Evolutionary conservation across 2,888 invertebrate genomes (phyloP).

Genomic region (Mesochorus sp.): DNA sequence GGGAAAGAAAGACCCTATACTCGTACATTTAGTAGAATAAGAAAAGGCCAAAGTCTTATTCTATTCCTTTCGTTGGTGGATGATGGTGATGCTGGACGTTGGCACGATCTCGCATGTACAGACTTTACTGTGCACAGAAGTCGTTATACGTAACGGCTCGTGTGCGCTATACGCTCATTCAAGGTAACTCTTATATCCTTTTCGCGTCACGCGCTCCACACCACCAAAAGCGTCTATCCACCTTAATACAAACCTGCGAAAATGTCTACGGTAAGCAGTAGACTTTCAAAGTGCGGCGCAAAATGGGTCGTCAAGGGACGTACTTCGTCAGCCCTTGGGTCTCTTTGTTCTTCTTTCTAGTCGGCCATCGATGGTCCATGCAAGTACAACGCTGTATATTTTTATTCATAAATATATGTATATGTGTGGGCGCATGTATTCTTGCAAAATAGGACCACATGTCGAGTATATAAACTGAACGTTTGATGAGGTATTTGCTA

Average conservation of each 20-base stretch:
- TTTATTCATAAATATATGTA: neutral
- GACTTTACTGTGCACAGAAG: slow-evolving; percentile 26
- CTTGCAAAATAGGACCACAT: too few species aligned
- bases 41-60: slow-evolving; percentile 20
- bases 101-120: neutral
- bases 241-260: slow-evolving; percentile 31
- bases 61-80: slow-evolving; percentile 18
- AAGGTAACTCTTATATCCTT: slow-evolving; percentile 37
- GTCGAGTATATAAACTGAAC: too few species aligned
- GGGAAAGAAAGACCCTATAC: neutral
- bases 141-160: slow-evolving; percentile 61
- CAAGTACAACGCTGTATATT: neutral
- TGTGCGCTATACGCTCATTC: slow-evolving; percentile 50
- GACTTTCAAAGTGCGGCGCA: slow-evolving; percentile 61
- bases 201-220: slow-evolving; percentile 6
- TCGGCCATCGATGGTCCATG: neutral
- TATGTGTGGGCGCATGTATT: too few species aligned
- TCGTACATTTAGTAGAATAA: slow-evolving; percentile 8
- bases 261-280: slow-evolving; percentile 61
- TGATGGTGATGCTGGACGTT: slow-evolving; percentile 26
- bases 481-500: too few species aligned
- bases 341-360: slow-evolving; percentile 30
- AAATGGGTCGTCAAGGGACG: slow-evolving; percentile 64
- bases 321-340: slow-evolving; percentile 42
- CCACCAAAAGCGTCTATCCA: slow-evolving; percentile 14